Evolutionary conservation across 2,888 invertebrate species (phyloP).

Genomic region (Lagria hirta): DNA sequence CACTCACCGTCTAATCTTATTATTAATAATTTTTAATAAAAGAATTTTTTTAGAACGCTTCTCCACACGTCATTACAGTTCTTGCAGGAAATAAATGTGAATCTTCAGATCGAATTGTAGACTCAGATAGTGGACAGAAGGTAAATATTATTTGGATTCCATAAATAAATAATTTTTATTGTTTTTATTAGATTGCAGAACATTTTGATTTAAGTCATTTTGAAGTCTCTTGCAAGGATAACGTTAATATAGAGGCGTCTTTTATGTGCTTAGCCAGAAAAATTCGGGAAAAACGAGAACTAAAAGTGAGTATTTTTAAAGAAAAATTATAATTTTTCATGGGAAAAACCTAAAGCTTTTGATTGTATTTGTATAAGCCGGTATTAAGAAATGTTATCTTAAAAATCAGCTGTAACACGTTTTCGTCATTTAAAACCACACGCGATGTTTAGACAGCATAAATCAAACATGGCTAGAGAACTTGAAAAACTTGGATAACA

Average conservation of each 20-base stretch:
- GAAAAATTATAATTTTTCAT: too few relatives aligned
- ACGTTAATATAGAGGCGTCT: conserved; percentile 82
- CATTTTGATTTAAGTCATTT: conserved; percentile 87
- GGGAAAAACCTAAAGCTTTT: too few relatives aligned
- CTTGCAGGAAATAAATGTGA: conserved; percentile 86
- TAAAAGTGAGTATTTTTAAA: conserved; percentile 55
- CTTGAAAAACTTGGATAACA: too few relatives aligned
- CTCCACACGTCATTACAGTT: conserved; percentile 83
- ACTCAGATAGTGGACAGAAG: conserved; percentile 79
- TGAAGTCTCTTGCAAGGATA: conserved; percentile 84
- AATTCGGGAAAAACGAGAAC: conserved; percentile 78
- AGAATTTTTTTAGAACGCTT: conserved; percentile 67
- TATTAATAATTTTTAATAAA: conserved; percentile 7
- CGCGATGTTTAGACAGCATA: too few relatives aligned
- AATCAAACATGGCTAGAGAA: too few relatives aligned
- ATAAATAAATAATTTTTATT: conserved; percentile 2
- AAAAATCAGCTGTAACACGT: too few relatives aligned
- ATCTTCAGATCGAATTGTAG: conserved; percentile 73
- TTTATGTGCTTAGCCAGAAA: conserved; percentile 78
- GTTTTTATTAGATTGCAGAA: conserved; percentile 71
- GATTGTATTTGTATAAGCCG: too few relatives aligned
- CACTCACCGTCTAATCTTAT: conserved; percentile 46
- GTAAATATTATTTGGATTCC: conserved; percentile 54
- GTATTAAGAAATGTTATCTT: too few relatives aligned
- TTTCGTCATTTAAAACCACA: too few relatives aligned